Evolutionary conservation across 2,113 vertebrate genomes (phyloP).

Genomic region (Dasyprocta punctata): DNA sequence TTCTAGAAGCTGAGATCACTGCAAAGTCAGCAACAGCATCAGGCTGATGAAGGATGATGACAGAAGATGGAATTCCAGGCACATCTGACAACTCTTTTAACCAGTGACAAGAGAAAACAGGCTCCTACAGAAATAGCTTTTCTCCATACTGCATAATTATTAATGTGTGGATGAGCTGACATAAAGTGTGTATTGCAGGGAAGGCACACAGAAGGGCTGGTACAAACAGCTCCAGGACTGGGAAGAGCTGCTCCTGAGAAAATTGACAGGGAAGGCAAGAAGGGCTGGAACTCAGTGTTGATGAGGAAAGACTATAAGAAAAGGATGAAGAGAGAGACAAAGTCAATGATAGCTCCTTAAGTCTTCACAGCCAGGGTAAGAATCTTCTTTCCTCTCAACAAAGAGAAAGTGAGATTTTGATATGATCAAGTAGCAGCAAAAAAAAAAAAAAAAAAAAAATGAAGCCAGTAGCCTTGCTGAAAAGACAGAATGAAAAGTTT

Average conservation of each 20-base stretch:
- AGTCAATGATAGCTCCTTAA: background rate
- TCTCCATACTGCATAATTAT: background rate
- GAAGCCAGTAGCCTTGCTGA: background rate
- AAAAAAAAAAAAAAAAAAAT: slow-evolving; percentile 22
- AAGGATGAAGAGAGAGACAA: background rate
- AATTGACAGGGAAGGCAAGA: background rate
- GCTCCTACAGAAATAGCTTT: background rate
- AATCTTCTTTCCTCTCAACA: background rate
- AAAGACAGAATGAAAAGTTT: background rate
- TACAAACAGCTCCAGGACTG: background rate
- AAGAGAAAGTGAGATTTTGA: slow-evolving; percentile 1
- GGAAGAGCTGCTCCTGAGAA: background rate
- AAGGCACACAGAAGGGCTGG: background rate
- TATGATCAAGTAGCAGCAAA: background rate
- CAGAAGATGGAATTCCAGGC: background rate
- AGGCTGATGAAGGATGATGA: background rate
- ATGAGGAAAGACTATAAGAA: background rate
- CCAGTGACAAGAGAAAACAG: background rate
- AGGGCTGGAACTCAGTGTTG: background rate
- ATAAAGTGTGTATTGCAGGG: background rate
- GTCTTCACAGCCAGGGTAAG: background rate
- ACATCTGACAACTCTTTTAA: background rate
- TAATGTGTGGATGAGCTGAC: background rate
- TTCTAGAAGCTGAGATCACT: background rate
- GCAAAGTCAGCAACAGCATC: background rate